phyloP scores from a whole-genome alignment of 2,113 vertebrate genomes.

The Forbesichthys agassizii region DNA sequence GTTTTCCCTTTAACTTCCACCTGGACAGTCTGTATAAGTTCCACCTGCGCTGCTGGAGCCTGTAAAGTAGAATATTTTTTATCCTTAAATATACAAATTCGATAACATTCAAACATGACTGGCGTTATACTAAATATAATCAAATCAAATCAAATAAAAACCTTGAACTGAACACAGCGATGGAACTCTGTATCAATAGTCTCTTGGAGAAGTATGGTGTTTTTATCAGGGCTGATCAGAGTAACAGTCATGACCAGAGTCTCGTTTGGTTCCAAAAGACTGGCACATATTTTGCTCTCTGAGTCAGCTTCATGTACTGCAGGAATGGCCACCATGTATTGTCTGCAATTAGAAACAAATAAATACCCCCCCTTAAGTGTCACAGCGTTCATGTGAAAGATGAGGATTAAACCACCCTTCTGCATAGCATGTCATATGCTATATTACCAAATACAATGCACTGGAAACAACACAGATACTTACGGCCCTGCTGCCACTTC shows the following conservation, averaged over 20 bases:
- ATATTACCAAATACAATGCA: not conserved
- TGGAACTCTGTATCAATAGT: constrained; percentile 43
- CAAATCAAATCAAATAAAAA: constrained; percentile 11
- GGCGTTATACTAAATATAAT: not conserved
- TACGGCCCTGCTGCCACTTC: constrained; percentile 46
- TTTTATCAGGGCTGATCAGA: constrained; percentile 26
- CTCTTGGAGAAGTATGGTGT: constrained; percentile 26
- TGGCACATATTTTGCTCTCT: constrained; percentile 58
- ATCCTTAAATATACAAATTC: no score
- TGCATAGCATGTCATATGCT: no score
- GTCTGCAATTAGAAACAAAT: constrained; percentile 32
- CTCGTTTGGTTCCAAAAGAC: constrained; percentile 63
- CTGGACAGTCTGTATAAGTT: constrained; percentile 32
- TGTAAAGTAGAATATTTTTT: constrained; percentile 18
- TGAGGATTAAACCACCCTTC: not conserved
- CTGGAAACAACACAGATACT: constrained; percentile 23
- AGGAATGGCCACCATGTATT: constrained; percentile 68
- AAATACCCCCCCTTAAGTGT: not conserved
- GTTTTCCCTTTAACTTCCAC: constrained; percentile 57
- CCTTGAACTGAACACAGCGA: constrained; percentile 55
- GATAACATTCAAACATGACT: not conserved
- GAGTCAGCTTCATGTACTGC: constrained; percentile 64
- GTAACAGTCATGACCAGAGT: constrained; percentile 56
- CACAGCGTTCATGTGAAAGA: not conserved
- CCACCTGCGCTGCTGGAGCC: constrained; percentile 46